Conservation (phyloP, 1,140 invertebrate species). For the Homalodisca vitripennis region DNA sequence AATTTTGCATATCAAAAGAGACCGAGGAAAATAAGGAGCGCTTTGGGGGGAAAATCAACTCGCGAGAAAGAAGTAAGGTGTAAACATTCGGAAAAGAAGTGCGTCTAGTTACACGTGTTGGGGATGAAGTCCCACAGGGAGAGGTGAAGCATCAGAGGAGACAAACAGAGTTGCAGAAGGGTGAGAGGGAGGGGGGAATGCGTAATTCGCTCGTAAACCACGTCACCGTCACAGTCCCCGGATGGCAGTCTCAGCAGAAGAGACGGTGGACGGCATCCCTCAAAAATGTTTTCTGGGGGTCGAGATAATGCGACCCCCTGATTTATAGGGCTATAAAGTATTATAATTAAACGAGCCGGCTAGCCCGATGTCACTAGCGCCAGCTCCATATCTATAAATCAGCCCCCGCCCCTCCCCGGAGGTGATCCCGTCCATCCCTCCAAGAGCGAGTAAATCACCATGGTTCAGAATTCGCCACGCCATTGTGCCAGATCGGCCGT, state of each 20-base stretch:
- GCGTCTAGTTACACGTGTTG: too few species aligned
- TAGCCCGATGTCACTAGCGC: slow-evolving; percentile 30
- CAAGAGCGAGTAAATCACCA: slow-evolving; percentile 8
- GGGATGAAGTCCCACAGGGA: too few species aligned
- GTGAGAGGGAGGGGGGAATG: slow-evolving; percentile 16
- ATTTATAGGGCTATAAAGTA: slow-evolving; percentile 41
- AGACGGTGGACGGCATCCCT: slow-evolving; percentile 31
- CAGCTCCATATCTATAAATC: slow-evolving; percentile 38
- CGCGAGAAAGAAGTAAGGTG: neutral
- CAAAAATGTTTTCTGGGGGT: slow-evolving; percentile 32
- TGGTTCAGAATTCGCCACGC: neutral
- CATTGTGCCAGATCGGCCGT: neutral
- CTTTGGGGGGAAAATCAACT: neutral
- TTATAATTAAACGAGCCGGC: slow-evolving; percentile 39
- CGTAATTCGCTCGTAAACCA: slow-evolving; percentile 31
- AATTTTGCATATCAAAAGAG: neutral
- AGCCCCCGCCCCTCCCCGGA: slow-evolving; percentile 17
- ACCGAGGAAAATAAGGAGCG: neutral
- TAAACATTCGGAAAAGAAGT: neutral
- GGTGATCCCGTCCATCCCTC: slow-evolving; percentile 15
- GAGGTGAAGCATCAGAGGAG: neutral
- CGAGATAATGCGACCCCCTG: slow-evolving; percentile 37
- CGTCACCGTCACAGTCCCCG: slow-evolving; percentile 24
- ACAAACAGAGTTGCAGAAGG: slow-evolving; percentile 1
- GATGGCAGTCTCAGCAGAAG: too few species aligned